Evolutionary conservation across 2,113 vertebrate species (phyloP).

Genomic region (Copsychus sechellarum): DNA sequence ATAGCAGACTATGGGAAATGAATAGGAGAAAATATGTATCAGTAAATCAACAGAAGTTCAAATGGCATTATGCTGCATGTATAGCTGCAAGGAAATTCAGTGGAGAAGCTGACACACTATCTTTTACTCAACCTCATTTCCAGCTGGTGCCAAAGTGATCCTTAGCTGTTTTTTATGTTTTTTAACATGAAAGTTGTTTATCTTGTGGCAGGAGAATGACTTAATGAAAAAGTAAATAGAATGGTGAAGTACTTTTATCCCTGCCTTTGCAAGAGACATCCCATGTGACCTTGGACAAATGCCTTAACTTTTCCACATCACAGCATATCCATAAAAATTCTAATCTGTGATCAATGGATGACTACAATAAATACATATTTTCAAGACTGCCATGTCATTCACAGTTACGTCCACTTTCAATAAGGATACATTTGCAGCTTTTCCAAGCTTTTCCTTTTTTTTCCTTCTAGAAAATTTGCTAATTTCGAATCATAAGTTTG

Average conservation of each 20-base stretch:
- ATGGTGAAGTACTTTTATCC: background rate
- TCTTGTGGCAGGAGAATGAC: background rate
- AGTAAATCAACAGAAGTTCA: conserved; percentile 54
- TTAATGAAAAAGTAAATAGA: background rate
- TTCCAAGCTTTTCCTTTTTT: background rate
- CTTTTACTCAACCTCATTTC: background rate
- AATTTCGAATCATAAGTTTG: background rate
- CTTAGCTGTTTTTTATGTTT: background rate
- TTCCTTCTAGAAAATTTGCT: background rate
- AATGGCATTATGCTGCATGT: background rate
- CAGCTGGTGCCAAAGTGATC: background rate
- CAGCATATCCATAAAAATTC: background rate
- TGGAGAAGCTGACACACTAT: background rate
- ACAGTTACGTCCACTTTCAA: background rate
- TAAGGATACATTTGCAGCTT: background rate
- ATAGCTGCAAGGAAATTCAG: conserved; percentile 33
- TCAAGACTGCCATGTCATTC: background rate
- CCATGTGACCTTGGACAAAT: background rate
- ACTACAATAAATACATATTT: background rate
- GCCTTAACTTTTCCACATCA: background rate
- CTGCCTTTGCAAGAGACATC: background rate
- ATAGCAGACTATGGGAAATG: conserved; percentile 27
- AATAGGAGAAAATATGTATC: conserved; percentile 23
- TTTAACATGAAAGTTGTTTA: background rate
- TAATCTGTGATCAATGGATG: background rate